These are phyloP conservation scores for Buathra laborator DNA, from an alignment of 2,888 invertebrate species.

Conservation along the genomic window DNA sequence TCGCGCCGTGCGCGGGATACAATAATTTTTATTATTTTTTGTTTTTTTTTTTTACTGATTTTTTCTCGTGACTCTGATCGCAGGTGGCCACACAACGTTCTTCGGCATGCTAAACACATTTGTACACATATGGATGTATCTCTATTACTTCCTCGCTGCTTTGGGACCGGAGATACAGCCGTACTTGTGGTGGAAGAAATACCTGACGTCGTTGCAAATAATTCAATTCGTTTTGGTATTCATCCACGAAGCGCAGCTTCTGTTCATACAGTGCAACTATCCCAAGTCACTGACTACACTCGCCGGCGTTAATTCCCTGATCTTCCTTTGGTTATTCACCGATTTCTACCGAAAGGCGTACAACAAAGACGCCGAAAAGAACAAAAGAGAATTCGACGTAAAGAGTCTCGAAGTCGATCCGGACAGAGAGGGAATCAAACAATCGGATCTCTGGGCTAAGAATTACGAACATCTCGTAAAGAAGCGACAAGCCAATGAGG, in stretches of 20 bases:
- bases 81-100: constrained; percentile 97
- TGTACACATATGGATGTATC: constrained; percentile 98
- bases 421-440: constrained; percentile 46
- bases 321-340: constrained; percentile 97
- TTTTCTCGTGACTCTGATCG: constrained; percentile 58
- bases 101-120: constrained; percentile 97
- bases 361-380: constrained; percentile 84
- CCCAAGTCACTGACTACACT: constrained; percentile 95
- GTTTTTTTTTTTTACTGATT: no score
- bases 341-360: constrained; percentile 95
- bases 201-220: constrained; percentile 96
- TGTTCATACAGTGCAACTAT: constrained; percentile 96
- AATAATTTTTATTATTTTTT: no score
- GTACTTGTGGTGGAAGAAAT: constrained; percentile 98
- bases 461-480: constrained; percentile 20
- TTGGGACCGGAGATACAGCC: constrained; percentile 94
- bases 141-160: constrained; percentile 95
- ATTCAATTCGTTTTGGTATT: constrained; percentile 96
- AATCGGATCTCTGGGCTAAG: constrained; percentile 30
- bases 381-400: constrained; percentile 70
- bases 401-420: constrained; percentile 31
- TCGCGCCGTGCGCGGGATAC: no score
- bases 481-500: constrained; percentile 73
- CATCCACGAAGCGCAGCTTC: constrained; percentile 87
- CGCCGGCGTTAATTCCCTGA: constrained; percentile 95